Base-by-base conservation (phyloP, 1,140 invertebrate species). In the Heliconius congener region DNA sequence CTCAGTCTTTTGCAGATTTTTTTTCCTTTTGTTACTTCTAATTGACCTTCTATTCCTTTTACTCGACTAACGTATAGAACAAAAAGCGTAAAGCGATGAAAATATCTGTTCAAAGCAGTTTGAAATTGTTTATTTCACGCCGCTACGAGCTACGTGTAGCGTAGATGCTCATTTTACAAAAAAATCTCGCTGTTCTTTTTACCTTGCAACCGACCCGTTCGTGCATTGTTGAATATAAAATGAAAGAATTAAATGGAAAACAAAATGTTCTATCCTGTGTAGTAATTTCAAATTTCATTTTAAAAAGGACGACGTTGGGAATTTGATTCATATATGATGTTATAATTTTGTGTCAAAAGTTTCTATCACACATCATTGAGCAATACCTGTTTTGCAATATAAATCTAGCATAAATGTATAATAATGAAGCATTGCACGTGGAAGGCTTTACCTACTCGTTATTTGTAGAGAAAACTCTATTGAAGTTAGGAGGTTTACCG, bases 51-150 rank as follows among this genome's bases (percentile, higher is more conserved):
- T 55, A 55, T 55, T 55, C 6, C 19, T 55, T 55, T 55, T 18
- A 18, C 52, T 18, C 19, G 42, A n/a, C 52, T 55, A 55, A 55
- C 19, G 52, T n/a, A 55, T 19, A 55, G 19, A 60, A 60, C 55
- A 60, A 60, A 60, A 23, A 60, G 55, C 55, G 19, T 60, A 52
- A 52, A 60, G 52, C 55, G 55, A 23, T 60, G 19, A 23, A 23
- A 27, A 23, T 60, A 60, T 60, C n/a, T 23, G 55, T 27, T 60
- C n/a, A 23, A 60, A 27, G n/a, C 19, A 60, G 55, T 60, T 60
- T 60, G 9, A 60, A 60, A 60, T 60, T 60, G 55, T 60, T 60
- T 60, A 19, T 60, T 60, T 60, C 55, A 60, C 55, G 55, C 55
- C 55, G 55, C n/a, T 23, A 57, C 55, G 55, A 23, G 55, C 55